phyloP scores from a whole-genome alignment of 2,113 vertebrate genomes.

The Rana temporaria region DNA sequence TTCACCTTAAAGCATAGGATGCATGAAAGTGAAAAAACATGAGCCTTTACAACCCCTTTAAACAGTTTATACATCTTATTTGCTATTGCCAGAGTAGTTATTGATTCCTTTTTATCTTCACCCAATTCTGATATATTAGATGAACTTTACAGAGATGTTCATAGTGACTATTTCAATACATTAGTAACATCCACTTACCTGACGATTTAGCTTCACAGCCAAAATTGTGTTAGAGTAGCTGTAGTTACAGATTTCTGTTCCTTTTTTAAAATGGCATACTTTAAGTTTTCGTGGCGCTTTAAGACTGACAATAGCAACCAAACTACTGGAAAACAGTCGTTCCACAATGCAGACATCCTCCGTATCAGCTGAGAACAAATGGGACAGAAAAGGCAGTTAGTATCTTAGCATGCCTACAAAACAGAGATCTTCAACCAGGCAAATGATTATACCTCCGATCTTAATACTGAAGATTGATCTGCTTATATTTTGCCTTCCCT shows the following conservation, averaged over 20 bases:
- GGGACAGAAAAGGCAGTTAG: not conserved
- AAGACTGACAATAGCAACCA: slow-evolving; percentile 97
- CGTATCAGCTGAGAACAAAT: slow-evolving; percentile 82
- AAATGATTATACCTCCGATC: rapidly evolving
- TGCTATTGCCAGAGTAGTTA: too few species aligned
- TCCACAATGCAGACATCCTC: slow-evolving; percentile 98
- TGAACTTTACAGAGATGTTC: too few species aligned
- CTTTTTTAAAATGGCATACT: slow-evolving; percentile 99
- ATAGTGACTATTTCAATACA: too few species aligned
- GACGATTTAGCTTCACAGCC: slow-evolving; percentile 95
- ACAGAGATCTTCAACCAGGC: not conserved
- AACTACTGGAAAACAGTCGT: slow-evolving; percentile 94
- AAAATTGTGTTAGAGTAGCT: slow-evolving; percentile 98
- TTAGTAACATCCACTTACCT: slow-evolving; percentile 74
- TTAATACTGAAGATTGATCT: too few species aligned
- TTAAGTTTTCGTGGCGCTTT: slow-evolving; percentile 98
- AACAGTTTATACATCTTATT: too few species aligned
- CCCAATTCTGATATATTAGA: too few species aligned
- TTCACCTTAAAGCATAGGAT: too few species aligned
- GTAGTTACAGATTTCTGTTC: slow-evolving; percentile 99
- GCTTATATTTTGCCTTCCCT: too few species aligned
- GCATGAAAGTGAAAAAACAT: too few species aligned
- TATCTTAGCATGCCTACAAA: too few species aligned
- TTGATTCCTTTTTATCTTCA: too few species aligned
- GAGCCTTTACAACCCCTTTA: too few species aligned